Percentiles rank a stretch among this genome's conserved stretches.
Conservation (phyloP, 2,888 invertebrate species). For the Bedellia somnulentella region DNA sequence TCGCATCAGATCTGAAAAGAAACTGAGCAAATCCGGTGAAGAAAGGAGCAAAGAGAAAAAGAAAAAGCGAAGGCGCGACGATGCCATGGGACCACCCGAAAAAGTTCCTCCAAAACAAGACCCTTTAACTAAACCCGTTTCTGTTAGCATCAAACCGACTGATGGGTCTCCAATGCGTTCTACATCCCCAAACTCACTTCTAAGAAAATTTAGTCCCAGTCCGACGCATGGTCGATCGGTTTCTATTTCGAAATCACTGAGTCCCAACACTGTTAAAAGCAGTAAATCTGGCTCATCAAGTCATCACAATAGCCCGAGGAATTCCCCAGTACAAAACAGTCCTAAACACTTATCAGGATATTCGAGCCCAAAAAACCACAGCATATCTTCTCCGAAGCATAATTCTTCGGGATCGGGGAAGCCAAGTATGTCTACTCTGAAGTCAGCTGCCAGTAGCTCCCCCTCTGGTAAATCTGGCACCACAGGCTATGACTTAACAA, state of each 20-base stretch:
- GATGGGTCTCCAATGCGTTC: constrained; percentile 65
- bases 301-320: constrained; percentile 70
- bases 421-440: constrained; percentile 85
- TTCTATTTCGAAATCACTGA: constrained; percentile 65
- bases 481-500: constrained; percentile 55
- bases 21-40: constrained; percentile 43
- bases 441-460: constrained; percentile 73
- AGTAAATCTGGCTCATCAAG: constrained; percentile 48
- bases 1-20: constrained; percentile 44
- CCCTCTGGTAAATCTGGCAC: constrained; percentile 65
- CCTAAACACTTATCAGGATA: constrained; percentile 73
- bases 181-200: constrained; percentile 66
- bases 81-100: constrained; percentile 81
- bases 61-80: constrained; percentile 74
- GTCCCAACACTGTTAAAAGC: constrained; percentile 40
- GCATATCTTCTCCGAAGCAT: constrained; percentile 79
- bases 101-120: constrained; percentile 77
- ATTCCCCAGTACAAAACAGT: constrained; percentile 76
- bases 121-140: constrained; percentile 69
- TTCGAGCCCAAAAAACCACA: constrained; percentile 78
- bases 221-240: constrained; percentile 68
- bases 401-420: constrained; percentile 75
- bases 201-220: constrained; percentile 72
- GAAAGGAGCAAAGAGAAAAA: constrained; percentile 67
- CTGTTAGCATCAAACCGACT: constrained; percentile 73